Evolutionary conservation across 1,140 invertebrate genomes (phyloP).

Genomic region (Papilio dardanus): DNA sequence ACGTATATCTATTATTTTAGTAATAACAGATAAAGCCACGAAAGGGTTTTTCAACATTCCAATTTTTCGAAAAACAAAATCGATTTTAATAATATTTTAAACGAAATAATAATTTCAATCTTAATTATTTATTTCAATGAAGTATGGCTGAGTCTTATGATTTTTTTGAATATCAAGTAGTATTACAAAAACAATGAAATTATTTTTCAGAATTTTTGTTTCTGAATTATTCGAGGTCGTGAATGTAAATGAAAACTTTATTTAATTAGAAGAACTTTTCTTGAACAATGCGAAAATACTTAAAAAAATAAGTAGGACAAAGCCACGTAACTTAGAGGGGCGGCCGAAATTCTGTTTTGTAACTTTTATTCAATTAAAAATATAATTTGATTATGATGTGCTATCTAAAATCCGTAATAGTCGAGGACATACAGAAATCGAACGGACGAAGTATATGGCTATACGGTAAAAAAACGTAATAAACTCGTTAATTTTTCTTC

Average conservation of each 20-base stretch:
- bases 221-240: background rate
- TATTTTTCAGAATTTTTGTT: background rate
- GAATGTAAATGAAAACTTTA: background rate
- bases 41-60: too few relatives aligned
- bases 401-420: too few relatives aligned
- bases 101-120: too few relatives aligned
- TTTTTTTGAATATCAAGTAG: background rate
- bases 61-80: too few relatives aligned
- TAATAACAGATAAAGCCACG: too few relatives aligned
- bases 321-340: background rate
- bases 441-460: too few relatives aligned
- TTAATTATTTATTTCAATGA: background rate
- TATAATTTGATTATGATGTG: background rate
- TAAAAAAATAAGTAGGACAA: background rate
- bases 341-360: background rate
- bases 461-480: too few relatives aligned
- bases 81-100: too few relatives aligned
- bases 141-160: too few relatives aligned
- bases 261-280: conserved; percentile 7
- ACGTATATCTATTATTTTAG: too few relatives aligned
- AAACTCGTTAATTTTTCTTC: too few relatives aligned
- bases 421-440: too few relatives aligned
- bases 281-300: background rate
- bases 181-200: background rate
- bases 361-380: background rate